These are phyloP conservation scores for Sebastiscus albofasciatus DNA, from an alignment of 2,797 vertebrate species.

Conservation along the genomic window DNA sequence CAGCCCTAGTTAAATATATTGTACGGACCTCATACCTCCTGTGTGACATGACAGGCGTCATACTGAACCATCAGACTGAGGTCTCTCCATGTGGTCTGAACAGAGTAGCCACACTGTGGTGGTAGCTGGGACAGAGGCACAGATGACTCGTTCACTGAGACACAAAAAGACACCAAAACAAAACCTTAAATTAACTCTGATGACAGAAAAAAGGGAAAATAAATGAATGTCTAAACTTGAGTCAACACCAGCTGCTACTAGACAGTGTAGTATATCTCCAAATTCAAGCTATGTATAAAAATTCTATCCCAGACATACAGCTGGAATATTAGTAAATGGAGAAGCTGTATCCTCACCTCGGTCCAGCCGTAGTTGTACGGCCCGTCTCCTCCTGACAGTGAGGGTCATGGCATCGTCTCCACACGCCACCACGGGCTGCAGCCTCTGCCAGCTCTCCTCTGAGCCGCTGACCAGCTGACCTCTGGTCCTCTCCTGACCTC, in stretches of 20 bases:
- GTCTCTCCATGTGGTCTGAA: conserved; percentile 54
- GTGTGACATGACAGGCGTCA: conserved; percentile 65
- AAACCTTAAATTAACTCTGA: not conserved
- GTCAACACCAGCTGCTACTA: not conserved
- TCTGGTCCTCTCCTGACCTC: not conserved
- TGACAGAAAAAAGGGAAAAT: not conserved
- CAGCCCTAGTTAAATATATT: too few species aligned
- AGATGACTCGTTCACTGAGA: conserved; percentile 62
- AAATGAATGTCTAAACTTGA: fast-evolving
- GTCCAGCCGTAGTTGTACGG: conserved; percentile 55
- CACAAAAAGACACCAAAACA: not conserved
- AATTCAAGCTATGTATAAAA: not conserved
- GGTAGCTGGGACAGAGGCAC: conserved; percentile 63
- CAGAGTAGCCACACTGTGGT: conserved; percentile 65
- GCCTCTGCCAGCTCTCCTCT: conserved; percentile 58
- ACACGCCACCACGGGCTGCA: conserved; percentile 73
- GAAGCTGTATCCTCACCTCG: conserved; percentile 44
- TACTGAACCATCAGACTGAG: conserved; percentile 61
- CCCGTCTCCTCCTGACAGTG: conserved; percentile 59
- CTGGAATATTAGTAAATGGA: not conserved
- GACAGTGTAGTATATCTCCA: not conserved
- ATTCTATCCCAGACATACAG: not conserved
- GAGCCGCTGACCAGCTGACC: conserved; percentile 15
- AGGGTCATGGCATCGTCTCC: conserved; percentile 65
- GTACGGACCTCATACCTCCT: conserved; percentile 44